Base-by-base conservation (phyloP, 2,888 invertebrate species). In the Chrysodeixis includens region DNA sequence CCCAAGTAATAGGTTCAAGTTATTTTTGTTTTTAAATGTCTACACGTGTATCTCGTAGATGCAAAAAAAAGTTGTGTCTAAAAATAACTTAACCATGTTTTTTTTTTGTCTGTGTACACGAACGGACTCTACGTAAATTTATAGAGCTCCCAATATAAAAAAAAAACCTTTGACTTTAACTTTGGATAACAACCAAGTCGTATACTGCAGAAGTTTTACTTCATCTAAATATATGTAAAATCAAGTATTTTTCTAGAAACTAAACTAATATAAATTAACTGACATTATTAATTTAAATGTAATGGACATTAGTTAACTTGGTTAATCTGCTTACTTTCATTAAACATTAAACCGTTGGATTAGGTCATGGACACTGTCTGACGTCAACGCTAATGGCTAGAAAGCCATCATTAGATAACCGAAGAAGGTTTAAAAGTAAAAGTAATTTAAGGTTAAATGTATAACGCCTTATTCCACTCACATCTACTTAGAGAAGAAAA, bases 351-450 rank as follows among this genome's bases (percentile, higher is more conserved):
- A 61, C 60, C 66, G 80, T 87, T 88, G 82, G 75, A 84, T 83
- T 88, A 91, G 92, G 90, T 92, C 90, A 86, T 78, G 88, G 85
- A 72, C 75, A 65, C 54, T 83, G n/a, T n/a, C n/a, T n/a, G 85
- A 85, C 86, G 85, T 83, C 71, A 76, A 67, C 64, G 69, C 68
- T 71, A 86, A 83, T 83, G 82, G 78, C 72, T 84, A 83, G 86
- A 88, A 86, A 89, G 88, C 85, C 77, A 83, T 81, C 78, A 79
- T 88, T 82, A 89, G 91, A 90, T 90, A 88, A 90, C 66, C 74
- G 71, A 71, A 78, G 69, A 76, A 74, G 71, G 78, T 83, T 84
- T 81, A 72, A 74, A 74, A 74, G 74, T 74, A 76, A 74, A 74
- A 74, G 78, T 80, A 73, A 67, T 66, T 76, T 71, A 57, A 56